Evolutionary conservation across 2,797 vertebrate genomes (phyloP).

Genomic region (Anomalospiza imberbis): DNA sequence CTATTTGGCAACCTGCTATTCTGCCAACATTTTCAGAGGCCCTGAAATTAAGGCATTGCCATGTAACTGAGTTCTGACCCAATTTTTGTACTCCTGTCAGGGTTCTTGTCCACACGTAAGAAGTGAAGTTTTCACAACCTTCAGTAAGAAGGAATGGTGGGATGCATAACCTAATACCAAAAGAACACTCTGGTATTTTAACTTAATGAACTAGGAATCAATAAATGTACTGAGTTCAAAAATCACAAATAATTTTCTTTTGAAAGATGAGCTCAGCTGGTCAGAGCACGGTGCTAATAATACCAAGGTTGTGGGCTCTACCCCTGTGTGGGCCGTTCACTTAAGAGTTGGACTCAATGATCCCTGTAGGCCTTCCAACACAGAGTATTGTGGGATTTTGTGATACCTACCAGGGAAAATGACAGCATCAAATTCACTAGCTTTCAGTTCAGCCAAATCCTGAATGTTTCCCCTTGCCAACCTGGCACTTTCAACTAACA

Average conservation of each 20-base stretch:
- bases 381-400: background rate
- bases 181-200: background rate
- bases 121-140: background rate
- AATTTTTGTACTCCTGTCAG: background rate
- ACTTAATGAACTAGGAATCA: background rate
- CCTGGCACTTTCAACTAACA: conserved; percentile 81
- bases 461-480: conserved; percentile 78
- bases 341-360: fast-evolving
- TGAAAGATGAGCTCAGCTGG: background rate
- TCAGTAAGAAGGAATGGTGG: background rate
- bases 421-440: conserved; percentile 76
- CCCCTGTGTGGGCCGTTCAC: background rate
- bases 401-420: conserved; percentile 77
- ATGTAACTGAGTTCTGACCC: background rate
- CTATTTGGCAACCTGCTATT: background rate
- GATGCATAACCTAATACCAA: background rate
- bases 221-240: background rate
- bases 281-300: background rate
- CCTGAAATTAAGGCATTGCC: background rate
- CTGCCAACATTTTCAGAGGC: background rate
- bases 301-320: background rate
- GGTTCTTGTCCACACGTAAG: background rate
- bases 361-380: background rate
- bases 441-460: conserved; percentile 77
- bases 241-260: background rate